A percentile compares a stretch with the other conserved stretches of the same genome.
Evolutionary conservation across 2,797 vertebrate species (phyloP).

Genomic region (Gila robusta): DNA sequence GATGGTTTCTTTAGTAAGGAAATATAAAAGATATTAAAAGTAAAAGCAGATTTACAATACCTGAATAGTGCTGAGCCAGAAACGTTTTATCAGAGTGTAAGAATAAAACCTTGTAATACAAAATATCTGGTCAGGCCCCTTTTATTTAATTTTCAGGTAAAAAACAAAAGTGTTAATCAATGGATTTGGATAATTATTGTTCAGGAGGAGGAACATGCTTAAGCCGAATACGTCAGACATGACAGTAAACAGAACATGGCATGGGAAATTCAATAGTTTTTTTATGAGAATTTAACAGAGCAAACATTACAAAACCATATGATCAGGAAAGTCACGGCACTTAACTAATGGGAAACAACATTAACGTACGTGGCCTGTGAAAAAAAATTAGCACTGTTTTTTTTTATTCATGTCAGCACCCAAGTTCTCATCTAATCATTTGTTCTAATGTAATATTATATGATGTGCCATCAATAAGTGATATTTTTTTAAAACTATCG

Average conservation of each 20-base stretch:
- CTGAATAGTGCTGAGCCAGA: slow-evolving; percentile 37
- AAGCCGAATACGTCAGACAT: not conserved
- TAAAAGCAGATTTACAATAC: slow-evolving; percentile 17
- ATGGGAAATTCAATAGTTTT: slow-evolving; percentile 23
- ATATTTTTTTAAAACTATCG: slow-evolving; percentile 24
- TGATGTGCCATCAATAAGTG: slow-evolving; percentile 4
- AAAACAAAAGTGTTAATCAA: slow-evolving; percentile 18
- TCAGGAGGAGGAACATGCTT: not conserved
- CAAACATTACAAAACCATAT: not conserved
- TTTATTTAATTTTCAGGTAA: slow-evolving; percentile 18
- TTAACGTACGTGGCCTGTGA: not conserved
- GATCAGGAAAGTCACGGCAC: not conserved
- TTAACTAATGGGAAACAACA: not conserved
- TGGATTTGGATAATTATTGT: slow-evolving; percentile 17
- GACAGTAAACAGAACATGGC: not conserved
- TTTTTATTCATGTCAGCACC: not conserved
- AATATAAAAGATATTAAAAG: not conserved
- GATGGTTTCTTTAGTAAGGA: not conserved
- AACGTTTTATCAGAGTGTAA: not conserved
- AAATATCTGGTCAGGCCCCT: not conserved
- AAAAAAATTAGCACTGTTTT: not conserved
- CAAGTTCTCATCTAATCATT: not conserved
- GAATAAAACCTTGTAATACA: not conserved
- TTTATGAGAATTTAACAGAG: not conserved
- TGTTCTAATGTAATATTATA: slow-evolving; percentile 5